A percentile compares a stretch with the other conserved stretches of the same genome.
Conservation (phyloP, 2,113 vertebrate species). For the Strix uralensis region DNA sequence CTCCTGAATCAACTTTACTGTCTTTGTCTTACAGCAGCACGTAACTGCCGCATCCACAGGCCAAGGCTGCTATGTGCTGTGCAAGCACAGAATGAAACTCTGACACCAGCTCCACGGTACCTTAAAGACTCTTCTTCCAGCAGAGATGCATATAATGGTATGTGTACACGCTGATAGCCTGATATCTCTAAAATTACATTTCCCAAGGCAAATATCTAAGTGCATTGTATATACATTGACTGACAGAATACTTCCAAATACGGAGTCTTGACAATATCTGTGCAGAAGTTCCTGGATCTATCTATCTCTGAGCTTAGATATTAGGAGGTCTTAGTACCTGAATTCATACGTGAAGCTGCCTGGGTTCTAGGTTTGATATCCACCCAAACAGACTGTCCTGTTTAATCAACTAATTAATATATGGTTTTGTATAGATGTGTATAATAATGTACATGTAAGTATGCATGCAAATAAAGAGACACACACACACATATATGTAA, state of each 20-base stretch:
- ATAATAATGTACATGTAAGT: not conserved
- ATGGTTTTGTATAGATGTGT: not conserved
- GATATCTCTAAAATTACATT: not conserved
- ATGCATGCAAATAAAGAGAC: not conserved
- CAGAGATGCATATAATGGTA: not conserved
- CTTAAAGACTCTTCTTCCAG: not conserved
- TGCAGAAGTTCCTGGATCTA: not conserved
- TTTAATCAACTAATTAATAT: not conserved
- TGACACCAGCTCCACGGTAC: not conserved
- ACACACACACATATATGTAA: no score
- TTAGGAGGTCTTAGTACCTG: not conserved
- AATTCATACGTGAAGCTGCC: not conserved
- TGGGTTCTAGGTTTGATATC: not conserved
- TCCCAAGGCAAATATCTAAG: not conserved
- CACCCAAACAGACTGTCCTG: not conserved
- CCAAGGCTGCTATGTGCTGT: not conserved
- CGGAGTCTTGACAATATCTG: not conserved
- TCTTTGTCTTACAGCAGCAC: not conserved
- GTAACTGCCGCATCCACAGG: not conserved
- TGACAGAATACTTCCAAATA: not conserved
- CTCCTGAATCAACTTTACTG: not conserved
- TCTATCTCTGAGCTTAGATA: not conserved
- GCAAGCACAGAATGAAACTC: not conserved
- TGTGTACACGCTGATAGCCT: not conserved
- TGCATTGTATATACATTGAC: not conserved